Base-by-base conservation (phyloP, 2,888 invertebrate species). In the Cheilosia impressa region DNA sequence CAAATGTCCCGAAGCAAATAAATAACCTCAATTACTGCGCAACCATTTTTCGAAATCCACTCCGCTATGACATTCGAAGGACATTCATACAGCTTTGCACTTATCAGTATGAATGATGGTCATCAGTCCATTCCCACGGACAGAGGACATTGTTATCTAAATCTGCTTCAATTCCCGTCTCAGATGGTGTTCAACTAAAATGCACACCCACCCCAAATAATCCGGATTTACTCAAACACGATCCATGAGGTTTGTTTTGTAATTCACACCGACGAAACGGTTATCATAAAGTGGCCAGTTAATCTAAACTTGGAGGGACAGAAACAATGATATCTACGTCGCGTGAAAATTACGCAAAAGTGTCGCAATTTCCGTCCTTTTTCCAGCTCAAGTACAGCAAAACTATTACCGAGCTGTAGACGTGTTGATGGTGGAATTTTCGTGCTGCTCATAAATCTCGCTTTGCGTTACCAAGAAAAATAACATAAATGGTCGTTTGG, bases 1-100 rank as follows among this genome's bases (percentile, higher is more conserved):
- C 45, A 68, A 68, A 68, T 68, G 68, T 45, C 31, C 68, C 17
- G 41, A 57, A 45, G n/a, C 45, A 57, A 57, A 69, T 69, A 69
- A 57, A 69, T 47, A n/a, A 15, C 43, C 45, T 13, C 53, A 55
- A 27, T 68, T 65, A 50, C 6, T 10, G 24, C 24, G 4, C 4
- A 47, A 34, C 13, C 43, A 31, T 43, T 31, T 53, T 19, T 19
- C 19, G 19, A 19, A 19, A 17, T 43, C 27, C 22, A 31, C 27
- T 31, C n/a, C 15, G 22, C 63, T 45, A 17, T n/a, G 2, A 2
- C 9, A 50, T 15, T 19, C 50, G 34, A 17, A 50, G 63, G 63
- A 50, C 50, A 65, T 38, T 65, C 34, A n/a, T 38, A 52, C 10
- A 50, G 65, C 34, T 50, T 50, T 47, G 31, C 47, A 62, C 47